Evolutionary conservation across 1,140 invertebrate genomes (phyloP).

Genomic region (Apocrypta bakeri): DNA sequence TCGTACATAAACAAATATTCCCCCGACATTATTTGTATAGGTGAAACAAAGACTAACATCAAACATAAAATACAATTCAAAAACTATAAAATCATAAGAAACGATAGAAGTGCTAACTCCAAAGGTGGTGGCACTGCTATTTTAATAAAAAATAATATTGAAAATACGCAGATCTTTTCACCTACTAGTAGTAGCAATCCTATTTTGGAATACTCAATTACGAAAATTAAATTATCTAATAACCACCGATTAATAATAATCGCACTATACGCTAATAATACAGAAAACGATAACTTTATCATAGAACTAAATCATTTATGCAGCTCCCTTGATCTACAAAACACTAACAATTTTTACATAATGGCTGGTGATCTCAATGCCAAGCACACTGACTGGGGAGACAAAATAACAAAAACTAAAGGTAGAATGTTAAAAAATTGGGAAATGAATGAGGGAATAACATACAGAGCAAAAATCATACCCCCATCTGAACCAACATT

Average conservation of each 20-base stretch:
- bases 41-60: slow-evolving; percentile 1
- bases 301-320: slow-evolving; percentile 33
- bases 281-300: slow-evolving; percentile 34
- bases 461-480: slow-evolving; percentile 31
- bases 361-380: slow-evolving; percentile 52
- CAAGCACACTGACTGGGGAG: slow-evolving; percentile 44
- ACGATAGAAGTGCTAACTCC: background rate
- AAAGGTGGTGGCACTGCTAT: slow-evolving; percentile 27
- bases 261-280: slow-evolving; percentile 28
- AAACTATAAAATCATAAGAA: slow-evolving; percentile 11
- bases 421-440: slow-evolving; percentile 41
- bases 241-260: background rate
- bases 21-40: background rate
- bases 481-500: slow-evolving; percentile 35
- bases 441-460: slow-evolving; percentile 12
- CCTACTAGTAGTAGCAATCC: background rate
- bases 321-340: slow-evolving; percentile 14
- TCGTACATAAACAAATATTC: too few species aligned
- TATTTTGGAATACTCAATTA: background rate
- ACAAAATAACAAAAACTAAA: slow-evolving; percentile 30
- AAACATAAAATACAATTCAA: background rate
- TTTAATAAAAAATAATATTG: background rate
- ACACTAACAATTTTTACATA: slow-evolving; percentile 45
- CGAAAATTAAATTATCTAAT: background rate
- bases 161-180: background rate